Percentiles rank a stretch among this genome's conserved stretches.
Evolutionary conservation across 2,797 vertebrate species (phyloP).

Genomic region (Sciaenops ocellatus): DNA sequence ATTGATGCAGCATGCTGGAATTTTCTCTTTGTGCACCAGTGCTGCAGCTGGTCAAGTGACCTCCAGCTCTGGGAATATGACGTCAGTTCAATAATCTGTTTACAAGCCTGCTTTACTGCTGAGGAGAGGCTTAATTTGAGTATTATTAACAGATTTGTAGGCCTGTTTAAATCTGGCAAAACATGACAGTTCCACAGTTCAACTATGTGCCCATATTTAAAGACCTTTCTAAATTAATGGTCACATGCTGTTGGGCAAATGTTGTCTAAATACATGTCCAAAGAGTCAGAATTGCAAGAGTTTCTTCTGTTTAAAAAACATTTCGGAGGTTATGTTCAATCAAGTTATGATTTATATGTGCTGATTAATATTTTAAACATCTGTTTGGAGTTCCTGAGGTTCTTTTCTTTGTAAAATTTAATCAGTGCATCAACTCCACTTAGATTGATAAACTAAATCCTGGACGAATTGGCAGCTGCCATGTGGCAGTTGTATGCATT

Average conservation of each 20-base stretch:
- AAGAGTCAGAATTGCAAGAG: not conserved
- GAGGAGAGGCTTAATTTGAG: constrained; percentile 28
- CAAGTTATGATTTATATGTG: not conserved
- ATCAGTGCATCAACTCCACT: not conserved
- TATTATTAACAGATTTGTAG: constrained; percentile 11
- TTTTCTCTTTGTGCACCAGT: constrained; percentile 71
- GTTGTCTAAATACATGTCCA: not conserved
- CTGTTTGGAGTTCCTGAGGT: not conserved
- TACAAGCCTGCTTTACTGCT: constrained; percentile 40
- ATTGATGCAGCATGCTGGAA: constrained; percentile 63
- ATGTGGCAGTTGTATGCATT: too few species aligned
- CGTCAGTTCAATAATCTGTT: constrained; percentile 56
- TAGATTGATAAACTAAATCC: too few species aligned
- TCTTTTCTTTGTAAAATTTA: not conserved
- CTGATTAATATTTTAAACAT: constrained; percentile 1
- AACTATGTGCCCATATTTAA: not conserved
- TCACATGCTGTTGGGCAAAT: not conserved
- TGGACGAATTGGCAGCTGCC: too few species aligned
- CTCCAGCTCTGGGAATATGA: constrained; percentile 34
- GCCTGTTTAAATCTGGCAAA: constrained; percentile 5
- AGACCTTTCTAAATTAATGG: not conserved
- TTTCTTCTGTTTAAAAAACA: not conserved
- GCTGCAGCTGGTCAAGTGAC: constrained; percentile 52
- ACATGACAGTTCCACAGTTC: not conserved
- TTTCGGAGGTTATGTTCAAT: not conserved